These are phyloP conservation scores for Melanostigma gelatinosum DNA, from an alignment of 2,113 vertebrate genomes.

Conservation along the genomic window DNA sequence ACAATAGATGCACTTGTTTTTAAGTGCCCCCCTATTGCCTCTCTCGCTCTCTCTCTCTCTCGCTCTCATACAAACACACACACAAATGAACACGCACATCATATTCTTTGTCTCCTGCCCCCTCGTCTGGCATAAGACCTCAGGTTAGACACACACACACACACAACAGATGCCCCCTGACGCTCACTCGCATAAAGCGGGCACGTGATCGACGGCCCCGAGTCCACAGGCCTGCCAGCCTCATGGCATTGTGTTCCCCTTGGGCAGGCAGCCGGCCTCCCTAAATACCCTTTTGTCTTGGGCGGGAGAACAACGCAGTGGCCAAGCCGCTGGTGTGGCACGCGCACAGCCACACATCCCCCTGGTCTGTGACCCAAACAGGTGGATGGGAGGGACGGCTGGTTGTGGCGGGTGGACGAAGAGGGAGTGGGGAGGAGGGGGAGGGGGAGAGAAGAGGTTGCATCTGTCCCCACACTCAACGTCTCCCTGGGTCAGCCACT, in stretches of 20 bases:
- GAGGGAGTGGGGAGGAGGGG: neutral
- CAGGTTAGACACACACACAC: constrained; percentile 66
- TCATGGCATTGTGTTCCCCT: constrained; percentile 75
- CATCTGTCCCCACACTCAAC: constrained; percentile 81
- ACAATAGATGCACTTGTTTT: constrained; percentile 72
- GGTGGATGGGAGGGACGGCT: constrained; percentile 73
- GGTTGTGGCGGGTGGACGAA: constrained; percentile 49
- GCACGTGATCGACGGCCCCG: constrained; percentile 70
- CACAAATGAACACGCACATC: constrained; percentile 35
- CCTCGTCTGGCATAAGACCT: constrained; percentile 68
- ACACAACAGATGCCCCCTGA: constrained; percentile 77
- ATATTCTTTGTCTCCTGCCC: constrained; percentile 62
- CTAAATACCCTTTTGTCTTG: constrained; percentile 84
- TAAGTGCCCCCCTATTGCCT: constrained; percentile 31
- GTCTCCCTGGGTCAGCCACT: constrained; percentile 76
- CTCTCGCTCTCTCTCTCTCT: neutral
- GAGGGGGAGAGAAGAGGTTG: constrained; percentile 55
- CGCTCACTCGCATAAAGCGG: constrained; percentile 72
- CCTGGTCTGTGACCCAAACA: constrained; percentile 79
- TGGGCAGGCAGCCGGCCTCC: constrained; percentile 76
- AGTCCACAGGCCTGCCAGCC: constrained; percentile 74
- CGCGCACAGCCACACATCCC: constrained; percentile 72
- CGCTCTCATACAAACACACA: neutral
- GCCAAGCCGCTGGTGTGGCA: constrained; percentile 80
- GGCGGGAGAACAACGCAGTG: constrained; percentile 78